These are phyloP conservation scores for Vanessa atalanta DNA, from an alignment of 1,140 invertebrate species.

Conservation along the genomic window DNA sequence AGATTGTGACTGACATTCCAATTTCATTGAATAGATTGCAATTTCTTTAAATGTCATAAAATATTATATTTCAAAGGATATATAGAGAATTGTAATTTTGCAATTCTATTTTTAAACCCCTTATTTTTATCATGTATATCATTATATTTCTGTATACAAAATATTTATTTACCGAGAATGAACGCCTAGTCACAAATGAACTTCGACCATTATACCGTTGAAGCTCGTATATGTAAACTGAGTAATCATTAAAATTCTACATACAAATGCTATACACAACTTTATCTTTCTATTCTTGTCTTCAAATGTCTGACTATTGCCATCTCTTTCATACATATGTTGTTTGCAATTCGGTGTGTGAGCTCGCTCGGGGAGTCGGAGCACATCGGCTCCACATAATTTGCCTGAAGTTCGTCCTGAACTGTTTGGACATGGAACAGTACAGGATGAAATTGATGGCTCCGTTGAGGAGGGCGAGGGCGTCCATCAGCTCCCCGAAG, in stretches of 20 bases:
- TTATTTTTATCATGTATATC: background rate
- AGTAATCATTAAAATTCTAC: background rate
- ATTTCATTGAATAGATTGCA: too few relatives aligned
- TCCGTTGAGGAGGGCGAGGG: constrained; percentile 93
- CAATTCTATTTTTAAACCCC: background rate
- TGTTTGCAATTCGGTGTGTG: constrained; percentile 70
- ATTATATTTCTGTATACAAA: background rate
- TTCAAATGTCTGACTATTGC: background rate
- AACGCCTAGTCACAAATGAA: background rate
- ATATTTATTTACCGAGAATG: background rate
- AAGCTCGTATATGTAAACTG: background rate
- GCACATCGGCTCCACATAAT: constrained; percentile 59
- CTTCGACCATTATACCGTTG: background rate
- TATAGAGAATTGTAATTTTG: too few relatives aligned
- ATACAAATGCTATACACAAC: background rate
- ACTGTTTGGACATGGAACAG: constrained; percentile 96
- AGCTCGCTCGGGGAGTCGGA: constrained; percentile 51
- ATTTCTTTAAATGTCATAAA: too few relatives aligned
- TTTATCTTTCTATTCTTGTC: background rate
- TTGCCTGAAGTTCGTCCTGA: constrained; percentile 89
- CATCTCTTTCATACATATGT: constrained; percentile 60
- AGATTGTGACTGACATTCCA: too few relatives aligned
- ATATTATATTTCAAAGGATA: too few relatives aligned
- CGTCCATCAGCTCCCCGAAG: constrained; percentile 94
- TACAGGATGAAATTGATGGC: constrained; percentile 97